Evolutionary conservation across 2,888 invertebrate genomes (phyloP).

Genomic region (Rugalucina vietnamica): DNA sequence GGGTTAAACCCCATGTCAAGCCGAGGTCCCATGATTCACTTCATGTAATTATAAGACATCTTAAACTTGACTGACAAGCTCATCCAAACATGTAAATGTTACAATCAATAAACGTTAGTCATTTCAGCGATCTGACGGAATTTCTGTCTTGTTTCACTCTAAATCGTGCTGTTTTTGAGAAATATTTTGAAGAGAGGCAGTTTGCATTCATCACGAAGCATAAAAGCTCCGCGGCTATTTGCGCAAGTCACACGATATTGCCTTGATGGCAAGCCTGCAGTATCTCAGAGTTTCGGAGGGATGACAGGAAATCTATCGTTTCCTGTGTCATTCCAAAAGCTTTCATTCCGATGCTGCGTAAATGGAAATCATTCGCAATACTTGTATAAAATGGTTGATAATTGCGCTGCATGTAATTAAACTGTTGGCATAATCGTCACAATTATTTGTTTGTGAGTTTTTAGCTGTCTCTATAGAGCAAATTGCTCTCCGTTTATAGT

Average conservation of each 20-base stretch:
- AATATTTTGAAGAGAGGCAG: background rate
- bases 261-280: background rate
- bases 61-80: background rate
- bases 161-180: no score
- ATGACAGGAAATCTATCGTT: background rate
- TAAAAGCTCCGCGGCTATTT: background rate
- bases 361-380: constrained; percentile 5
- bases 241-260: constrained; percentile 1
- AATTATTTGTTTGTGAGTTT: background rate
- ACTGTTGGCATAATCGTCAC: background rate
- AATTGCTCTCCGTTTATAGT: background rate
- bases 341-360: background rate
- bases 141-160: no score
- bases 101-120: constrained; percentile 3
- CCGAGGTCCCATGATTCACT: constrained; percentile 1
- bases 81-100: constrained; percentile 5
- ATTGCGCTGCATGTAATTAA: background rate
- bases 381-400: background rate
- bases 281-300: background rate
- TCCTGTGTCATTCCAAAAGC: background rate
- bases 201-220: background rate
- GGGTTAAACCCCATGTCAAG: no score
- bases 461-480: background rate
- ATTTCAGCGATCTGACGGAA: background rate
- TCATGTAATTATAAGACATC: background rate